These are phyloP conservation scores for Zaprionus bogoriensis DNA, from an alignment of 2,888 invertebrate genomes.

Conservation along the genomic window DNA sequence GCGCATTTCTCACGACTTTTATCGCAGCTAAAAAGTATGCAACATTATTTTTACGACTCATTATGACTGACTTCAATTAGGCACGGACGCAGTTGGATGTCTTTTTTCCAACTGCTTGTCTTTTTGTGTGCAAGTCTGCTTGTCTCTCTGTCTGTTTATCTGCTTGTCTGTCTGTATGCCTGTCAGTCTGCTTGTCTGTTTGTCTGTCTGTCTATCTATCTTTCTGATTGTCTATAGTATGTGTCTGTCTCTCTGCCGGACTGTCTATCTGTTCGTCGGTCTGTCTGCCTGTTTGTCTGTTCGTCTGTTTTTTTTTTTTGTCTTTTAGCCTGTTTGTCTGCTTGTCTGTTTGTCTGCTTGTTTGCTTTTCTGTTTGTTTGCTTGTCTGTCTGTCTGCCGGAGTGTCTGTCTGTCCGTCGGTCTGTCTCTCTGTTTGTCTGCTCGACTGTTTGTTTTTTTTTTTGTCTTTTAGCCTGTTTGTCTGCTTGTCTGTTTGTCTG, in stretches of 20 bases:
- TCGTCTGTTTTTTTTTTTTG: not conserved
- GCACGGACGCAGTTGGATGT: not conserved
- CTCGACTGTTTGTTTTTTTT: too few species aligned
- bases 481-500: not conserved
- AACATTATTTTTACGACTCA: slow-evolving; percentile 47
- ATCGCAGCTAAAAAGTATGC: slow-evolving; percentile 58
- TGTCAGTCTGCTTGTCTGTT: not conserved
- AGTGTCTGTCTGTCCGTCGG: not conserved
- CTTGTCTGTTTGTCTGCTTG: not conserved
- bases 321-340: too few species aligned
- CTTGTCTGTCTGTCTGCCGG: too few species aligned
- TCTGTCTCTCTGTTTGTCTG: not conserved
- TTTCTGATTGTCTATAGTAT: too few species aligned
- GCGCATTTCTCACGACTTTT: not conserved
- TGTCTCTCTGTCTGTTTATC: too few species aligned
- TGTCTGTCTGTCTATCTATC: not conserved
- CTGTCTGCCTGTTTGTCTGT: slow-evolving; percentile 1
- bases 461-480: not conserved
- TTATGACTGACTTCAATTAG: slow-evolving; percentile 26
- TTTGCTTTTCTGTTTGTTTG: not conserved
- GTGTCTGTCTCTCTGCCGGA: too few species aligned
- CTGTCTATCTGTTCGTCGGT: not conserved
- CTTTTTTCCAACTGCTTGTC: not conserved
- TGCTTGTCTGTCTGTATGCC: too few species aligned
- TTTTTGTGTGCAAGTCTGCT: too few species aligned